A percentile compares a stretch with the other conserved stretches of the same genome.
Evolutionary conservation across 2,888 invertebrate genomes (phyloP).

Genomic region (Perdita meconis): DNA sequence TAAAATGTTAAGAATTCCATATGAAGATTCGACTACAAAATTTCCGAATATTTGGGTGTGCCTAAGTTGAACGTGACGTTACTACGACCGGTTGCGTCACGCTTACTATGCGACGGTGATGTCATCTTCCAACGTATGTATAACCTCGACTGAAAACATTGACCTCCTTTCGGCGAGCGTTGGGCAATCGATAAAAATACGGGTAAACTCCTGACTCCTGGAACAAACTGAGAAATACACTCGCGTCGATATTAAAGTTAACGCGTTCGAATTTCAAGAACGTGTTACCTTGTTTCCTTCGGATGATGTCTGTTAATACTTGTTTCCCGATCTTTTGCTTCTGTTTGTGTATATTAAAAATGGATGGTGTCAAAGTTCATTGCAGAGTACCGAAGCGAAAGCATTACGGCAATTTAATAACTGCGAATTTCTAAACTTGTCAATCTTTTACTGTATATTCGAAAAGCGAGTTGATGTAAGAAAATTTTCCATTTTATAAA

Average conservation of each 20-base stretch:
- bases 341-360: no score
- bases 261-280: no score
- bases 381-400: no score
- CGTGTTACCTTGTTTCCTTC: no score
- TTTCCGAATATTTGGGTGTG: conserved; percentile 43
- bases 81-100: conserved; percentile 80
- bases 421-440: no score
- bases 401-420: no score
- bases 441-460: no score
- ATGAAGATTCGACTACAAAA: not conserved
- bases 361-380: no score
- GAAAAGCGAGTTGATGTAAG: no score
- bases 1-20: not conserved
- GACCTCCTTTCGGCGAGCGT: conserved; percentile 62
- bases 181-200: conserved; percentile 59
- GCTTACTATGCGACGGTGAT: conserved; percentile 81
- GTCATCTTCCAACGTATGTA: conserved; percentile 75
- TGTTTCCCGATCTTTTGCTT: no score
- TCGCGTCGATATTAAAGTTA: not conserved
- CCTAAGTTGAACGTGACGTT: conserved; percentile 72
- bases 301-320: no score
- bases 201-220: conserved; percentile 34
- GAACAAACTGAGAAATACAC: conserved; percentile 36
- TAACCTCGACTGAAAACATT: conserved; percentile 79
- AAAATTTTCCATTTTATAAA: no score